These are phyloP conservation scores for Rhipidura dahli DNA, from an alignment of 2,113 vertebrate genomes.

Conservation along the genomic window DNA sequence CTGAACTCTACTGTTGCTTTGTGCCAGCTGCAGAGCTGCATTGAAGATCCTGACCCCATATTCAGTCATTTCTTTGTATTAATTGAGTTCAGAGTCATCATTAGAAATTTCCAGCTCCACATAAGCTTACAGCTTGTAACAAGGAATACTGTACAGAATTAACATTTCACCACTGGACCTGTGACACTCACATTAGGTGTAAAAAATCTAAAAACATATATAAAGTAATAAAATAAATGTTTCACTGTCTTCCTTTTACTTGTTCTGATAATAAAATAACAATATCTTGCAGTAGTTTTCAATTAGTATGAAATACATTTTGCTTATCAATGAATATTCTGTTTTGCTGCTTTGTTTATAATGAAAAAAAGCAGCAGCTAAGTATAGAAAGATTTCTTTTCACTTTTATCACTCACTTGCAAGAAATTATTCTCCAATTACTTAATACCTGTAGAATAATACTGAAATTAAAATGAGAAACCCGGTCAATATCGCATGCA, in stretches of 20 bases:
- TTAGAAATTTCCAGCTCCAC: neutral
- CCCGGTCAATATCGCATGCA: neutral
- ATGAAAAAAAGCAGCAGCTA: neutral
- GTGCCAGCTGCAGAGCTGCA: neutral
- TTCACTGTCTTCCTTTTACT: neutral
- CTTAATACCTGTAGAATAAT: constrained; percentile 2
- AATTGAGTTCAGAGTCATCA: neutral
- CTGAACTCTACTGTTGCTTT: neutral
- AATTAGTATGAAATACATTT: neutral
- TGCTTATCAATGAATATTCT: neutral
- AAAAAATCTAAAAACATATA: neutral
- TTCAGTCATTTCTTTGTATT: neutral
- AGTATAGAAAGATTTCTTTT: neutral
- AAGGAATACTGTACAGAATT: neutral
- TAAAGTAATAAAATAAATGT: neutral
- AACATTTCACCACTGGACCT: neutral
- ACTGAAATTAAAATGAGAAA: constrained; percentile 31
- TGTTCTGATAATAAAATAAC: neutral
- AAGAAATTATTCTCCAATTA: constrained; percentile 1
- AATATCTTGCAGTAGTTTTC: neutral
- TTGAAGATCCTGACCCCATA: neutral
- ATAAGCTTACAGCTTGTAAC: neutral
- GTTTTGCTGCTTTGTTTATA: neutral
- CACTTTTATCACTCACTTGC: neutral
- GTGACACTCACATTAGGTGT: neutral